Conservation (phyloP, 1,140 invertebrate genomes). For the Chironomus striatipennis region DNA sequence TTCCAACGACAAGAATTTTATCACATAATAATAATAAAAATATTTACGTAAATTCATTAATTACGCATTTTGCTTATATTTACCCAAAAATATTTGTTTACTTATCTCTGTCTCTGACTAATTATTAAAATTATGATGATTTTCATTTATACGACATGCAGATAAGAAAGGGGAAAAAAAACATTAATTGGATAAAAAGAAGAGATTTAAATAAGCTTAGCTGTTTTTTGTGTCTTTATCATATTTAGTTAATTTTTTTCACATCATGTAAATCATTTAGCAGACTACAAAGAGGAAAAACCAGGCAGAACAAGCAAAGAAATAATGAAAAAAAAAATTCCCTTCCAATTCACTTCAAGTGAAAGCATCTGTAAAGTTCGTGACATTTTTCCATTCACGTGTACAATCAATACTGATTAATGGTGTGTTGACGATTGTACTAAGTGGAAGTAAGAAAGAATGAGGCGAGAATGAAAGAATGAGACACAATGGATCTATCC, state of each 20-base stretch:
- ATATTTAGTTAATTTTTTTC: neutral
- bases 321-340: too few relatives aligned
- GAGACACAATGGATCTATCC: neutral
- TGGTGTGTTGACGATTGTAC: neutral
- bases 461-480: neutral
- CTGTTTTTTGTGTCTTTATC: neutral
- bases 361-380: constrained; percentile 7
- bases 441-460: neutral
- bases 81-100: too few relatives aligned
- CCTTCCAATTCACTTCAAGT: neutral
- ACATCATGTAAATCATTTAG: neutral
- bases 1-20: too few relatives aligned
- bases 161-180: neutral
- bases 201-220: neutral
- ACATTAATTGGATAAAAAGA: neutral
- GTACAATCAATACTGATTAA: neutral
- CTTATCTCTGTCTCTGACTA: too few relatives aligned
- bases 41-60: too few relatives aligned
- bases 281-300: too few relatives aligned
- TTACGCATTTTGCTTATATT: too few relatives aligned
- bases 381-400: neutral
- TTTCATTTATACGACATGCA: neutral
- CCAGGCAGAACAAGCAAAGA: too few relatives aligned
- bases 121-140: neutral
- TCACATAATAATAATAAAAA: too few relatives aligned